A percentile compares a stretch with the other conserved stretches of the same genome.
Conservation (phyloP, 2,113 vertebrate species). For the Motacilla tschutschensis region DNA sequence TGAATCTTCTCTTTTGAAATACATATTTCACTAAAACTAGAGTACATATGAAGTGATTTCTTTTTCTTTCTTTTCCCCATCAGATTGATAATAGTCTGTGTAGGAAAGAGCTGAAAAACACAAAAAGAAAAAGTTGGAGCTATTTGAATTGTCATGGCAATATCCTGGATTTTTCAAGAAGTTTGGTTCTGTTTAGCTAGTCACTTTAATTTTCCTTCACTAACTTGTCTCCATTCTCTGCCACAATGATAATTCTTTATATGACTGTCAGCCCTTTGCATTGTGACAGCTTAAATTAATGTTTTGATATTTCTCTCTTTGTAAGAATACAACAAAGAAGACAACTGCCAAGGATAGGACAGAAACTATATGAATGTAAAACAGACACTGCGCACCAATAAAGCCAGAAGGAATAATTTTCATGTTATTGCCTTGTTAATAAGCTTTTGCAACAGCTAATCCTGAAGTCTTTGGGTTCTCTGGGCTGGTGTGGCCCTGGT, state of each 20-base stretch:
- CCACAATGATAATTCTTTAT: constrained; percentile 68
- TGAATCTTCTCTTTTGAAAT: constrained; percentile 26
- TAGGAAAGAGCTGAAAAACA: constrained; percentile 50
- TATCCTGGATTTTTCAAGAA: constrained; percentile 59
- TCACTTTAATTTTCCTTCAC: constrained; percentile 68
- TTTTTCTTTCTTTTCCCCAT: constrained; percentile 43
- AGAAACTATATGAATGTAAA: constrained; percentile 62
- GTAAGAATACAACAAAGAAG: constrained; percentile 71
- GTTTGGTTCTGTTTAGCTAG: constrained; percentile 69
- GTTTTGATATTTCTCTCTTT: constrained; percentile 71
- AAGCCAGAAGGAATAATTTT: constrained; percentile 51
- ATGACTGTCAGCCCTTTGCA: constrained; percentile 71
- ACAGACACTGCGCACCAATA: constrained; percentile 42
- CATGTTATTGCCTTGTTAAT: constrained; percentile 43
- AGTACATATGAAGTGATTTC: constrained; percentile 14
- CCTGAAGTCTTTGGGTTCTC: background rate
- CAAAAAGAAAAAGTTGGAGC: constrained; percentile 49
- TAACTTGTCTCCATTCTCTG: constrained; percentile 67
- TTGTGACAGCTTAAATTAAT: constrained; percentile 75
- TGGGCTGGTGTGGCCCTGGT: background rate
- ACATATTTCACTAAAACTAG: constrained; percentile 40
- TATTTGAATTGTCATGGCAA: constrained; percentile 58
- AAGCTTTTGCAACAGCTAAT: constrained; percentile 37
- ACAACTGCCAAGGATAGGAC: constrained; percentile 67
- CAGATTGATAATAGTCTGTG: constrained; percentile 53